Conservation (phyloP, 2,113 vertebrate species). For the Nerophis ophidion region DNA sequence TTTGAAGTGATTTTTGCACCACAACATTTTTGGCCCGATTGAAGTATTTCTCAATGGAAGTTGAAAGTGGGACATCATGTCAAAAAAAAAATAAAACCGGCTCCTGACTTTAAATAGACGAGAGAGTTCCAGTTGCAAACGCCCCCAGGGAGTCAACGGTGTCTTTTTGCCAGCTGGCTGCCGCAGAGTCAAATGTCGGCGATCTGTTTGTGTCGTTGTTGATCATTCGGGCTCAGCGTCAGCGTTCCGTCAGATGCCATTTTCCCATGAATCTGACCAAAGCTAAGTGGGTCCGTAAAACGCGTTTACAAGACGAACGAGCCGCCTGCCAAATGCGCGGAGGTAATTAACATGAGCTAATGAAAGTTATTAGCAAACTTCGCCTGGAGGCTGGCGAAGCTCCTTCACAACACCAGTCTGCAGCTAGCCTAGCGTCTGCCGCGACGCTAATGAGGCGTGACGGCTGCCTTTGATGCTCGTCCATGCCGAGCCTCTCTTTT, state of each 20-base stretch:
- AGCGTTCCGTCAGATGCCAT: conserved; percentile 8
- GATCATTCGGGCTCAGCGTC: background rate
- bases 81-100: no score
- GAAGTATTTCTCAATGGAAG: no score
- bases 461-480: conserved; percentile 21
- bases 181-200: conserved; percentile 10
- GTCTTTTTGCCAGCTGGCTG: conserved; percentile 18
- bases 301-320: conserved; percentile 40
- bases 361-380: conserved; percentile 46
- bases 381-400: conserved; percentile 26
- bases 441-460: conserved; percentile 46
- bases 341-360: conserved; percentile 54
- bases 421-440: conserved; percentile 19
- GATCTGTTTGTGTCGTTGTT: background rate
- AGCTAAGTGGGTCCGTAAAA: conserved; percentile 24
- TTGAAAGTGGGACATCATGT: no score
- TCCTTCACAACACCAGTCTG: conserved; percentile 31
- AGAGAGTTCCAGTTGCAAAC: no score
- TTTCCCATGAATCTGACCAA: conserved; percentile 24
- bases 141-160: no score
- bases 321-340: conserved; percentile 34
- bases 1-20: no score
- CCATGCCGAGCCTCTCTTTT: conserved; percentile 32
- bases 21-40: no score
- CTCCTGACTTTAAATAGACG: no score